Evolutionary conservation across 2,113 vertebrate genomes (phyloP), one percentile per base, ranked within the genome.

Genomic region (Toxostoma redivivum): DNA sequence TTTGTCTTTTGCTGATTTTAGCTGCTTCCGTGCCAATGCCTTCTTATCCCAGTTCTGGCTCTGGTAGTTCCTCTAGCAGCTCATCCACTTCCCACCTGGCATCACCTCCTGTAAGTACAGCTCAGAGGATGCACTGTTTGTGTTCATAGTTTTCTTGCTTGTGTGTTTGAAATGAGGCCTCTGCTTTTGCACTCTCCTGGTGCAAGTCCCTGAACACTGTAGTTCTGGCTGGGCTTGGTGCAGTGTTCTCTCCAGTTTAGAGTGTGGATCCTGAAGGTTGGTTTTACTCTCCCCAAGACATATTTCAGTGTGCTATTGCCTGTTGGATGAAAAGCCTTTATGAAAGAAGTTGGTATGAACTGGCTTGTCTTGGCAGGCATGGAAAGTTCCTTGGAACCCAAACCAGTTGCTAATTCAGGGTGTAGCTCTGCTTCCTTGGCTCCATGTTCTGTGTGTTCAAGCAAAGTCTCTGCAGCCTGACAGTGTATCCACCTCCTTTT

Each of bases 21-120:
- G 99, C 98, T 90, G 98, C 98, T 61, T 98, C 99, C 0, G 98
- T 98, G 97, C 98, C 98, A 22, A 96, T 99, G 97, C 98, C 98
- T 88, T 98, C 98, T 4, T 98, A 98, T 64, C 98, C 98, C 12
- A 98, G 98, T 83, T 99, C 98, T 16, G 98, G 98, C 42, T 99
- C 99, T 0, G 98, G 97, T 66, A 99, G 99, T 92, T 99, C 99
- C 79, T 99, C 98, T 64, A 98, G 98, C 96, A 98, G 98, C 96
- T 99, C 99, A 56, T 98, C 98, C 60, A 98, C 98, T 20, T 99
- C 99, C n/a, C 99, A 99, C 85, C 97, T 98, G 91, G 98, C 99
- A 56, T 99, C 99, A 25, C 98, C 99, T 47, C 99, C 98, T 25
- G 99, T 99, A 97, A 96, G 99, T 98, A 87, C 72, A 40, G 9